A percentile compares a stretch with the other conserved stretches of the same genome.
Conservation (phyloP, 2,888 invertebrate species). For the Lysandra bellargus region DNA sequence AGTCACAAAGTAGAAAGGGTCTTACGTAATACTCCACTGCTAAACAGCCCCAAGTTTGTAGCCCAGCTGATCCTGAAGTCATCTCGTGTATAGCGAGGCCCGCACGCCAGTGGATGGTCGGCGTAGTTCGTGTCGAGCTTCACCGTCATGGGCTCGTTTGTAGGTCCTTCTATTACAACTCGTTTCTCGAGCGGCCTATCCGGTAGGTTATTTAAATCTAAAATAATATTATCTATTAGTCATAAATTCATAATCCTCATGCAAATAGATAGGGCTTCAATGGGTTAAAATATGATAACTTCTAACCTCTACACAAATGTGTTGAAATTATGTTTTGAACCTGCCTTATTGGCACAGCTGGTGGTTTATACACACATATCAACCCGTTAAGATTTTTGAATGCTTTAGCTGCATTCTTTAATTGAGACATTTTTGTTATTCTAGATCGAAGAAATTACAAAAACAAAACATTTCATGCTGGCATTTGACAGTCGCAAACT, state of each 20-base stretch:
- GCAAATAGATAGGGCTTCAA: not conserved
- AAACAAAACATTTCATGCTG: not conserved
- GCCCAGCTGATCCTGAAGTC: slow-evolving; percentile 84
- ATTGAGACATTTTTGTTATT: slow-evolving; percentile 56
- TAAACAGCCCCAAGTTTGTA: slow-evolving; percentile 81
- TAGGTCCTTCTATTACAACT: slow-evolving; percentile 83
- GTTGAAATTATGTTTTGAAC: slow-evolving; percentile 80
- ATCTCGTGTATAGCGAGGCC: slow-evolving; percentile 85
- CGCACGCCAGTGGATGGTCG: slow-evolving; percentile 87
- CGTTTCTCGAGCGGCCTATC: slow-evolving; percentile 80
- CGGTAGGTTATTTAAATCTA: slow-evolving; percentile 87
- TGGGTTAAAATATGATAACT: not conserved
- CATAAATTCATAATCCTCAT: not conserved
- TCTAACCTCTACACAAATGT: slow-evolving; percentile 85
- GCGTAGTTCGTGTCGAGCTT: slow-evolving; percentile 84
- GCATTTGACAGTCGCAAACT: not conserved
- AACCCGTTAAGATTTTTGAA: slow-evolving; percentile 87
- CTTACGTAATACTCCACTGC: slow-evolving; percentile 88
- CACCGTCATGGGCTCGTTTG: slow-evolving; percentile 80
- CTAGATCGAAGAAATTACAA: not conserved
- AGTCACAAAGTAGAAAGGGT: not conserved
- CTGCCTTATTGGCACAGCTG: slow-evolving; percentile 76
- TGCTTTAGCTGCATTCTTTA: slow-evolving; percentile 77
- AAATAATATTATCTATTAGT: slow-evolving; percentile 38
- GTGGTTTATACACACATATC: slow-evolving; percentile 89